These are phyloP conservation scores for Cremastinae sp. DNA, from an alignment of 2,888 invertebrate species.

Conservation along the genomic window DNA sequence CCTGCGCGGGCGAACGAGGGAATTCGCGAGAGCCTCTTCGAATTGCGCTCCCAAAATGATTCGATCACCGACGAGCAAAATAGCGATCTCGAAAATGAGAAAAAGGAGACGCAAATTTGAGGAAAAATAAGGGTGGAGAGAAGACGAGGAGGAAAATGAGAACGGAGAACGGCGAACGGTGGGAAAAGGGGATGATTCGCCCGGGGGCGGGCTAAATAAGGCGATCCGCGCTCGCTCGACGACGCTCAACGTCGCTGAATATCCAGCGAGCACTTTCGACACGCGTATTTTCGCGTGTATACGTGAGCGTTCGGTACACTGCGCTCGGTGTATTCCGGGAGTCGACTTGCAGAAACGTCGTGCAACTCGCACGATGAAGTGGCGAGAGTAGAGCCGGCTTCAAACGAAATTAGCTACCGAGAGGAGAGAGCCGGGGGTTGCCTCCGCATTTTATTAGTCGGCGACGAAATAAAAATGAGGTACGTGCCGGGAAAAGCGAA, in stretches of 20 bases:
- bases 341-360: conserved; percentile 26
- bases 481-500: conserved; percentile 71
- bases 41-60: conserved; percentile 30
- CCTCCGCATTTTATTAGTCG: conserved; percentile 49
- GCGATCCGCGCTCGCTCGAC: conserved; percentile 27
- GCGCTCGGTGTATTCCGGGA: conserved; percentile 39
- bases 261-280: background rate
- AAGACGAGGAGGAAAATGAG: background rate
- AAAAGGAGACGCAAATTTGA: background rate
- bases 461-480: conserved; percentile 69
- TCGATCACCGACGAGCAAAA: conserved; percentile 29
- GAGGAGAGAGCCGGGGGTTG: conserved; percentile 34
- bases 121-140: background rate
- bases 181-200: conserved; percentile 32
- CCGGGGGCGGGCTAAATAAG: conserved; percentile 43
- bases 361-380: conserved; percentile 51
- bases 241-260: conserved; percentile 4
- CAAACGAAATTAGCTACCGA: conserved; percentile 46
- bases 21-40: background rate
- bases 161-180: background rate
- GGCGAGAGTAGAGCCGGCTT: conserved; percentile 48
- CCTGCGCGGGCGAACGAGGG: conserved; percentile 6
- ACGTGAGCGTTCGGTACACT: conserved; percentile 15
- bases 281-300: background rate
- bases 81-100: background rate